phyloP scores from a whole-genome alignment of 2,113 vertebrate genomes.

The Neogale vison region DNA sequence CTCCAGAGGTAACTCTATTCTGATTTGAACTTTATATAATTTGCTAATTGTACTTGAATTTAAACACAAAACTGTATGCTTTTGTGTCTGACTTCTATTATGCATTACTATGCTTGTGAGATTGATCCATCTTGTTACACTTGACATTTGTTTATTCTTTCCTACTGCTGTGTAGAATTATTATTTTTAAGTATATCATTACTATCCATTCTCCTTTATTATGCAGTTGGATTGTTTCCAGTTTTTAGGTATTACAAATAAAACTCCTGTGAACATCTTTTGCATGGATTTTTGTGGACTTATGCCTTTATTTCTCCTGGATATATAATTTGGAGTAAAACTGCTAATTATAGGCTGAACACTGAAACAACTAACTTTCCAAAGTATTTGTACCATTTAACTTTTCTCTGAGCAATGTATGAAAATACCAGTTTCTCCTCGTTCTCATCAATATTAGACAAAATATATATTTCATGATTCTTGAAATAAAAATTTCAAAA shows the following conservation, averaged over 20 bases:
- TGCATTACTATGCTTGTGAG: not conserved
- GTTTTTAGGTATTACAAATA: not conserved
- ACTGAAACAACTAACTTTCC: not conserved
- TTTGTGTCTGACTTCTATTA: not conserved
- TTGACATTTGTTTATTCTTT: not conserved
- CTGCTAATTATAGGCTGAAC: not conserved
- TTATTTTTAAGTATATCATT: not conserved
- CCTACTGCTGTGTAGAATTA: not conserved
- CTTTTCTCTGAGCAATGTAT: not conserved
- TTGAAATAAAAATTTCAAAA: not conserved
- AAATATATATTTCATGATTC: not conserved
- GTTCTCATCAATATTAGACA: not conserved
- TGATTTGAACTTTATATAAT: not conserved
- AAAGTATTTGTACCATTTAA: not conserved
- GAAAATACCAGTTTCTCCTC: not conserved
- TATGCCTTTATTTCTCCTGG: not conserved
- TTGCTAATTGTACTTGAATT: not conserved
- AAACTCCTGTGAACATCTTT: not conserved
- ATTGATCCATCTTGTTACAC: not conserved
- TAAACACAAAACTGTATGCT: not conserved
- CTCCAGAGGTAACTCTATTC: not conserved
- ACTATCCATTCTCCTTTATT: not conserved
- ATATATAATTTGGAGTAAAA: not conserved
- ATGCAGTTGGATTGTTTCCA: not conserved
- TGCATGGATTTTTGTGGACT: not conserved